These are phyloP conservation scores for Microcebus lehilahytsara DNA, from an alignment of 2,113 vertebrate genomes.

Conservation along the genomic window DNA sequence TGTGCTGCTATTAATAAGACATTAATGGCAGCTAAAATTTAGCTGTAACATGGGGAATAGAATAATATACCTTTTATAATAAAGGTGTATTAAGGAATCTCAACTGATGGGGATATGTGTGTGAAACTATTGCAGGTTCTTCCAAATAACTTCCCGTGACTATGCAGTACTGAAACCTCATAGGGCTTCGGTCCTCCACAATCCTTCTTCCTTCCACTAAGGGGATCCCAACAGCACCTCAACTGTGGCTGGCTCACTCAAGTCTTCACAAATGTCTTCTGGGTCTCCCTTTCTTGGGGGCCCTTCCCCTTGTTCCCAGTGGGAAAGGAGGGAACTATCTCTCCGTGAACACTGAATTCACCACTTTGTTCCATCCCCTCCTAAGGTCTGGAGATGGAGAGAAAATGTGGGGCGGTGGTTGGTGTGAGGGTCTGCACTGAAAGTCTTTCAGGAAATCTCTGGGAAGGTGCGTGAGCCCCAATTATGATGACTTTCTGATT, in stretches of 20 bases:
- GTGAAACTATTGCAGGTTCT: not conserved
- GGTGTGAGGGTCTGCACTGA: not conserved
- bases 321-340: rapidly evolving
- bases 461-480: not conserved
- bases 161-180: not conserved
- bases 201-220: rapidly evolving
- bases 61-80: not conserved
- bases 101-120: rapidly evolving
- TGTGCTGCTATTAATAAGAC: not conserved
- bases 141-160: rapidly evolving
- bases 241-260: not conserved
- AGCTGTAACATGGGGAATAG: not conserved
- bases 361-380: not conserved
- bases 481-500: not conserved
- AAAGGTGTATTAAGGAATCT: not conserved
- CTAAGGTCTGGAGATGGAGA: not conserved
- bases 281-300: not conserved
- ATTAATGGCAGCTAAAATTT: not conserved
- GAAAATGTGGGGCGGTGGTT: rapidly evolving
- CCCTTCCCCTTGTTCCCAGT: rapidly evolving
- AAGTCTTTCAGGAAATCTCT: not conserved
- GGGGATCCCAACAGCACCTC: rapidly evolving
- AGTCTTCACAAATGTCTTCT: not conserved
- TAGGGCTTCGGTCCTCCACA: rapidly evolving
- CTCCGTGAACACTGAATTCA: not conserved